phyloP scores from a whole-genome alignment of 2,888 invertebrate genomes.

The Lasioglossum oenotherae region DNA sequence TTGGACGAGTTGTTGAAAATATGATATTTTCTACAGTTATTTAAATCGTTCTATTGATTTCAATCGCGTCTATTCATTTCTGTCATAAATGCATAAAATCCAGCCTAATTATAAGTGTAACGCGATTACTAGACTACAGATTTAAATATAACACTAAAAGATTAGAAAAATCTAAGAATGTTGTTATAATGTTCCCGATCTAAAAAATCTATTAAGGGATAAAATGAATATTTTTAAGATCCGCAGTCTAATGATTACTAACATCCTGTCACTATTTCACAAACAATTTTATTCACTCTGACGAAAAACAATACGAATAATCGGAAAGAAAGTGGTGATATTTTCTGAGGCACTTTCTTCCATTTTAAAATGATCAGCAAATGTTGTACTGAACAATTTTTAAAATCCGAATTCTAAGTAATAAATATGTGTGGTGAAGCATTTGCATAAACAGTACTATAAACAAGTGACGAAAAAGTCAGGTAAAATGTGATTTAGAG shows the following conservation, averaged over 20 bases:
- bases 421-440: not conserved
- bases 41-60: not conserved
- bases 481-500: slow-evolving; percentile 20
- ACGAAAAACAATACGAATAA: too few relatives aligned
- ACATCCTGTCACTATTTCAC: not conserved
- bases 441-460: not conserved
- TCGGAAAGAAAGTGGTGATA: too few relatives aligned
- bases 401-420: not conserved
- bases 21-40: not conserved
- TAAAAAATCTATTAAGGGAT: too few relatives aligned
- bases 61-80: not conserved
- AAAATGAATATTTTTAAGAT: too few relatives aligned
- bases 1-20: not conserved
- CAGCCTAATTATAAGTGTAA: not conserved
- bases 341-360: not conserved
- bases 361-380: not conserved
- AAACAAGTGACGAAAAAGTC: not conserved
- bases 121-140: not conserved
- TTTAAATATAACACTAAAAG: too few relatives aligned
- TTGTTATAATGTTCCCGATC: too few relatives aligned
- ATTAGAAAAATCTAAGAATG: too few relatives aligned
- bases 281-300: not conserved
- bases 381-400: not conserved
- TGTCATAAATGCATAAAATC: not conserved
- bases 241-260: not conserved